Base-by-base conservation (phyloP, 2,888 invertebrate species). In the Cerastis rubricosa region DNA sequence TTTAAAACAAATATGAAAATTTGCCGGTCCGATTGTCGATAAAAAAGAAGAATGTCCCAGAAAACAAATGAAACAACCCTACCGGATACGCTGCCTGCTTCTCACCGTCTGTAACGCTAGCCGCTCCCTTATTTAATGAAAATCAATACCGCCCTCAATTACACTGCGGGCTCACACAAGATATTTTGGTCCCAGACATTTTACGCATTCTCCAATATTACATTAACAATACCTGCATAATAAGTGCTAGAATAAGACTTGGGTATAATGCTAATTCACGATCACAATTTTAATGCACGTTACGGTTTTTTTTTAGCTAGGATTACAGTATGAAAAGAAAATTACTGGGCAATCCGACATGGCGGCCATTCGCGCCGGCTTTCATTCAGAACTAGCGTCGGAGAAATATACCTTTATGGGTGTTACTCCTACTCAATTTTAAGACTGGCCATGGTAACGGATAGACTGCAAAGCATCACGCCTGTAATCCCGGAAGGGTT, bases 121-220 rank as follows among this genome's bases (percentile, higher is more conserved):
- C 51, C 70, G 12, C 71, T 25, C 59, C 77, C 45, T 1, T 35
- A 22, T 22, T 49, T 7, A 43, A 59, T 1, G 43, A 79, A 78
- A 78, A 78, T 78, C 77, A 71, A 78, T 75, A 73, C 49, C 35
- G 19, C 22, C 1, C n/a, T 8, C 22, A 6, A 35, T 59, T 59
- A 59, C 59, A 43, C 0, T 0, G 43, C 6, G 12, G 7, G 2
- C 6, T 74, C 40, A 54, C 51, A 57, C 29, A 69, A 47, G 19
- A 19, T 47, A 78, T 54, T 77, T 71, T 40, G 4, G 22, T 17
- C 5, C 11, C n/a, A 63, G n/a, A 63, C 11, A 63, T 25, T 54
- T 22, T 7, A 43, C n/a, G 7, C 25, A 17, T 17, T 1, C 8
- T 43, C 8, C 3, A 17, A 29, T 5, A 43, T 19, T 43, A 49